Conservation (phyloP, 1,140 invertebrate genomes). For the Brachionus calyciflorus region DNA sequence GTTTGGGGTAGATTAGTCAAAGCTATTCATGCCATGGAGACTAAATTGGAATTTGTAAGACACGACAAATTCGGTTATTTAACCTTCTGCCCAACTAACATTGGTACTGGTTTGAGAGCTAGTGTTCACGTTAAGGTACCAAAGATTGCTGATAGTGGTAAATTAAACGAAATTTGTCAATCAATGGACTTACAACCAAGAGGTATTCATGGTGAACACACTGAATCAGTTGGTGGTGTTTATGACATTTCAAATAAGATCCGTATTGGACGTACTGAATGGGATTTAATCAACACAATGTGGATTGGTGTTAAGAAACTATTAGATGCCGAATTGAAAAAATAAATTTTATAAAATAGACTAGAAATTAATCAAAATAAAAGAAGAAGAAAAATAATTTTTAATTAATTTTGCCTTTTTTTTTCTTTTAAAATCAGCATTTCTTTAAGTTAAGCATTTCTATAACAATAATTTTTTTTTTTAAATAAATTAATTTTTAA, state of each 20-base stretch:
- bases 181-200: slow-evolving; percentile 36
- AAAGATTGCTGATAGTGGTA: slow-evolving; percentile 81
- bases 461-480: too few species aligned
- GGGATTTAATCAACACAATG: slow-evolving; percentile 53
- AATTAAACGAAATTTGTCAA: slow-evolving; percentile 74
- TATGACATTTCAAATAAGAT: slow-evolving; percentile 60
- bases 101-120: slow-evolving; percentile 93
- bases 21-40: slow-evolving; percentile 48
- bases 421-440: too few species aligned
- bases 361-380: not conserved
- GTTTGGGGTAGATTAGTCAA: slow-evolving; percentile 84
- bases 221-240: slow-evolving; percentile 68
- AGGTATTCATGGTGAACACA: slow-evolving; percentile 82
- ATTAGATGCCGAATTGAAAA: slow-evolving; percentile 39
- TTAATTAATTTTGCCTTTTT: too few species aligned
- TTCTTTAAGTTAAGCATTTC: too few species aligned
- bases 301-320: slow-evolving; percentile 40
- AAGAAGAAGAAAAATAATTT: too few species aligned
- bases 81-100: slow-evolving; percentile 96
- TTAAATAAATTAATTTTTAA: too few species aligned
- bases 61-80: slow-evolving; percentile 74
- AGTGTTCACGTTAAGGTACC: slow-evolving; percentile 96
- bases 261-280: slow-evolving; percentile 57
- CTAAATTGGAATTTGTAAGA: slow-evolving; percentile 27
- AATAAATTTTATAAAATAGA: not conserved